Conservation (phyloP, 2,113 vertebrate species). For the Cinclus mexicanus region DNA sequence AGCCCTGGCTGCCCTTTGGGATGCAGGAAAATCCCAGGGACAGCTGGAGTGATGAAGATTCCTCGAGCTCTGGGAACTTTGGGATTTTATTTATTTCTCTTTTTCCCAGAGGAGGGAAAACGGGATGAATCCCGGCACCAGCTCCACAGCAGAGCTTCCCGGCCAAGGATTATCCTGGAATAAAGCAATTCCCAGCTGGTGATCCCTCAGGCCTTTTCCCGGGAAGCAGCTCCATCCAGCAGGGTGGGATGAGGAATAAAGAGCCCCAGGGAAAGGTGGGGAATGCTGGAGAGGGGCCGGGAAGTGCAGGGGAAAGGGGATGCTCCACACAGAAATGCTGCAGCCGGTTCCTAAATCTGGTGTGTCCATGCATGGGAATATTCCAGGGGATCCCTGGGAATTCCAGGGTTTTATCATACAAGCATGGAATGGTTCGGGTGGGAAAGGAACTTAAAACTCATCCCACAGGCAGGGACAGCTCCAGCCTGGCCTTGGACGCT, state of each 20-base stretch:
- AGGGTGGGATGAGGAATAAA: too few relatives aligned
- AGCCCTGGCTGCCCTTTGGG: neutral
- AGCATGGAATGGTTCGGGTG: neutral
- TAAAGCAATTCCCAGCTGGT: neutral
- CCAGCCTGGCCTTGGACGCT: neutral
- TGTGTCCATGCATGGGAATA: fast-evolving
- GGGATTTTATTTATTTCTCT: neutral
- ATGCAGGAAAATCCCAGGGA: neutral
- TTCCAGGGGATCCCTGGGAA: neutral
- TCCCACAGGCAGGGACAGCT: neutral
- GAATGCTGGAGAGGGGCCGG: neutral
- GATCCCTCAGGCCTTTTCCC: neutral
- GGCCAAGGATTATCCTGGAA: neutral
- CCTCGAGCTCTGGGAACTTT: fast-evolving
- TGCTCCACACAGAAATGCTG: fast-evolving
- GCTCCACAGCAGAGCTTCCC: neutral
- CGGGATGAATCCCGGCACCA: fast-evolving
- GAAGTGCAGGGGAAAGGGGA: neutral
- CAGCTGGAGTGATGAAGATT: fast-evolving
- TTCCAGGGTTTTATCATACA: neutral
- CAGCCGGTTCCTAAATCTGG: neutral
- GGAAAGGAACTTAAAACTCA: fast-evolving
- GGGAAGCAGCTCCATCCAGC: neutral
- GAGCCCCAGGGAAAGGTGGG: neutral
- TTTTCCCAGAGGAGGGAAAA: neutral